A percentile compares a stretch with the other conserved stretches of the same genome.
These are phyloP conservation scores for Solenopsis invicta DNA, from an alignment of 1,140 invertebrate genomes.

Conservation along the genomic window DNA sequence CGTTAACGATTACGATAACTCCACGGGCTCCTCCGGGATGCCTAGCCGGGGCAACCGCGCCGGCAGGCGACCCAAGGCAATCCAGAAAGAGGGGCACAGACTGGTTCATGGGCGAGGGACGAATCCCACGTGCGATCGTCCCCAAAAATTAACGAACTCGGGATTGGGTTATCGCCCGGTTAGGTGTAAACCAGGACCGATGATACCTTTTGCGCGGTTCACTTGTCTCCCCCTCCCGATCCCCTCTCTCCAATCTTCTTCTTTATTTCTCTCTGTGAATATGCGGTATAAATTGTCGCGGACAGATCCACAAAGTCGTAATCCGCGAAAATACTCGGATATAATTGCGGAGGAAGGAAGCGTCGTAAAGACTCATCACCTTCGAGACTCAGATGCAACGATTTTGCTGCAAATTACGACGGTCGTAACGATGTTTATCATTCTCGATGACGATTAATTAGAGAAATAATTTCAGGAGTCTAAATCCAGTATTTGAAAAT, in stretches of 20 bases:
- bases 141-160: constrained; percentile 54
- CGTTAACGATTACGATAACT: constrained; percentile 83
- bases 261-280: constrained; percentile 13
- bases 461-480: constrained; percentile 1
- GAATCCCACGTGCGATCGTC: constrained; percentile 32
- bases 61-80: constrained; percentile 60
- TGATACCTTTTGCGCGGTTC: constrained; percentile 1
- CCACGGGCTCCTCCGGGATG: constrained; percentile 71
- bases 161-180: constrained; percentile 41
- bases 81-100: constrained; percentile 63
- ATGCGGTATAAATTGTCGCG: constrained; percentile 35
- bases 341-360: constrained; percentile 49
- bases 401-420: constrained; percentile 42
- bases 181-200: constrained; percentile 35
- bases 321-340: constrained; percentile 34
- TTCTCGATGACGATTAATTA: constrained; percentile 32
- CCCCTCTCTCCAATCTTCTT: not conserved
- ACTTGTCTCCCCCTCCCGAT: not conserved
- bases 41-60: constrained; percentile 67
- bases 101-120: constrained; percentile 55
- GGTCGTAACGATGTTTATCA: not conserved
- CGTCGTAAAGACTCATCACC: constrained; percentile 50
- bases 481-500: not conserved
- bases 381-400: not conserved
- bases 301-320: constrained; percentile 35